A percentile compares a stretch with the other conserved stretches of the same genome.
These are phyloP conservation scores for Dendrocincla fuliginosa DNA, from an alignment of 2,797 vertebrate species.

Conservation along the genomic window DNA sequence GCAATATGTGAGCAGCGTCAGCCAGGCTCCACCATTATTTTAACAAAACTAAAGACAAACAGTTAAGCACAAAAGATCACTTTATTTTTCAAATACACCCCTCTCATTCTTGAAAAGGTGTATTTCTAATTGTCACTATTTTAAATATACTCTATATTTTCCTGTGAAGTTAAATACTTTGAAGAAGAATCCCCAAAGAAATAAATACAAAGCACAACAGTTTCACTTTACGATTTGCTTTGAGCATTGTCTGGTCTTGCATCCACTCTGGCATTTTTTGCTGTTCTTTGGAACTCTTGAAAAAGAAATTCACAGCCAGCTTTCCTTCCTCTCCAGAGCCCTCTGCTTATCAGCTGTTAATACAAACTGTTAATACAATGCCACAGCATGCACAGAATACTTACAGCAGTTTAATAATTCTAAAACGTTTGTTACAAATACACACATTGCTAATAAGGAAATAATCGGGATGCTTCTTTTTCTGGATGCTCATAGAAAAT, in stretches of 20 bases:
- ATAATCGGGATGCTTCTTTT: neutral
- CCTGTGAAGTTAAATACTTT: slow-evolving; percentile 33
- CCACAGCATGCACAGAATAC: slow-evolving; percentile 3
- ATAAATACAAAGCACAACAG: slow-evolving; percentile 46
- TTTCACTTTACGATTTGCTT: slow-evolving; percentile 8
- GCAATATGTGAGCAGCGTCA: neutral
- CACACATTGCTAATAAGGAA: neutral
- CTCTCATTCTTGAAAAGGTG: slow-evolving; percentile 9
- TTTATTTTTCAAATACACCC: slow-evolving; percentile 51
- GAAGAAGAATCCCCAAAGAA: slow-evolving; percentile 24
- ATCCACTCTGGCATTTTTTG: neutral
- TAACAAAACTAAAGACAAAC: neutral
- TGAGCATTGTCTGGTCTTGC: slow-evolving; percentile 32
- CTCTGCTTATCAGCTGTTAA: neutral
- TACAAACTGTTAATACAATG: neutral
- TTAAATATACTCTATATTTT: slow-evolving; percentile 4
- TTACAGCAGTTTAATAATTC: neutral
- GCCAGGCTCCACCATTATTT: neutral
- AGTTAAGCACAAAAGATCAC: slow-evolving; percentile 30
- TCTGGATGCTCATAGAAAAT: slow-evolving; percentile 9
- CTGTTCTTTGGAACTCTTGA: neutral
- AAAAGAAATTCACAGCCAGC: neutral
- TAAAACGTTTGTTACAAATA: neutral
- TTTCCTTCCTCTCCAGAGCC: neutral
- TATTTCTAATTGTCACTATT: neutral